Evolutionary conservation across 2,797 vertebrate species (phyloP), one percentile per base, ranked within the genome.

Genomic region (Propithecus deckenii): DNA sequence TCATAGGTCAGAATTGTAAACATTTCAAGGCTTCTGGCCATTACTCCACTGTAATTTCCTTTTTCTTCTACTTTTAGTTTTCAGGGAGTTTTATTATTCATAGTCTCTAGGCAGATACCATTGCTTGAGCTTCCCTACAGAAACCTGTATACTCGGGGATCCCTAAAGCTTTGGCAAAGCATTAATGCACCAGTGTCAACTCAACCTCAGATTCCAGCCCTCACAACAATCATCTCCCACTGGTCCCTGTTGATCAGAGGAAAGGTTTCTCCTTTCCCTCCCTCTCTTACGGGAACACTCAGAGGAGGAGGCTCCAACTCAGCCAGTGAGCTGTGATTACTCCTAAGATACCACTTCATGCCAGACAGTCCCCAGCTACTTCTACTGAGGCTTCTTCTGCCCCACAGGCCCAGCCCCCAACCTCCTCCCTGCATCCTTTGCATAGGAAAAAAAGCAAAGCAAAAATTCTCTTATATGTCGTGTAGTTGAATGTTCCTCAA

Each of bases 1-100:
- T 85, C 46, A 95, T 89, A 79, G 57, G 63, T 61, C 35, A 93
- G 87, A 87, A 63, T 61, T 59, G 18, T 32, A 80, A 96, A 41
- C 15, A 57, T 59, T 79, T 94, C 13, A 7, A 88, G 48, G 46
- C 35, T 79, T 94, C 61, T 94, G 89, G 50, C 20, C 3, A 88
- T 86, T 46, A 78, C 61, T 81, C 6, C 46, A 12, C 52, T 78
- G 3, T 8, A 81, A 52, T 86, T 85, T 88, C 35, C 93, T 61
- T 65, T 86, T 65, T 18, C 23, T 28, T 50, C 23, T 14, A 38
- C 28, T 91, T 83, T 69, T 52, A 72, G 50, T 85, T 81, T 89
- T 87, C 17, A 89, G 9, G 30, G n/a, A 74, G 17, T 89, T 86
- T 83, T 81, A 17, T 35, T 93, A 43, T 78, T 30, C 14, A 41